Conservation (phyloP, 53 echinoderm and acorn worm genomes). For the Hippasteria phrygiana region DNA sequence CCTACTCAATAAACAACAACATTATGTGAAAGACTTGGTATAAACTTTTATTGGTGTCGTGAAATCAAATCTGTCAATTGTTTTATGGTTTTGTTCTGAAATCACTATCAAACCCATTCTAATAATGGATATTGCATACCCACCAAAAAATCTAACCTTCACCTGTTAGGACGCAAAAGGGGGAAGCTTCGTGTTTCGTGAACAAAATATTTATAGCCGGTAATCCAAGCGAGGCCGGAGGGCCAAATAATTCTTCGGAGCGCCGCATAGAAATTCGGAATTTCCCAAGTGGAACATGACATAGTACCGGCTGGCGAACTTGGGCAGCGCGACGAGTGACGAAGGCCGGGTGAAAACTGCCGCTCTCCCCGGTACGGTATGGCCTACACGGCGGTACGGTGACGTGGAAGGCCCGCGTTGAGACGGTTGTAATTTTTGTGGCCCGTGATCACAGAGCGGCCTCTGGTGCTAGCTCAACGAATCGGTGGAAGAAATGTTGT, state of each 20-base stretch:
- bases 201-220: slow-evolving; percentile 53
- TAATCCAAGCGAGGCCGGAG: slow-evolving; percentile 47
- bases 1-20: too few species aligned
- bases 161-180: not conserved
- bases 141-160: not conserved
- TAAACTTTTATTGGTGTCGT: too few species aligned
- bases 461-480: too few species aligned
- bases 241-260: slow-evolving; percentile 41
- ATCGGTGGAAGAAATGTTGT: too few species aligned
- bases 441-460: not conserved
- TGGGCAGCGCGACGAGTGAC: slow-evolving; percentile 66
- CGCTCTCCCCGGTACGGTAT: slow-evolving; percentile 17
- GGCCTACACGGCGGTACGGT: not conserved
- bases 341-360: slow-evolving; percentile 44
- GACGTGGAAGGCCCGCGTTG: not conserved
- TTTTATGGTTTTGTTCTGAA: too few species aligned
- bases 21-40: too few species aligned
- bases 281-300: slow-evolving; percentile 52
- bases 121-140: too few species aligned
- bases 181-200: slow-evolving; percentile 28
- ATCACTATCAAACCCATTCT: too few species aligned
- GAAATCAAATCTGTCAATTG: too few species aligned
- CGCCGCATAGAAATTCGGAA: slow-evolving; percentile 20
- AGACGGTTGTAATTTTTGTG: not conserved
- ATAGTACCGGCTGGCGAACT: slow-evolving; percentile 61